phyloP scores from a whole-genome alignment of 2,113 vertebrate genomes.

The Heterotilapia buettikoferi region DNA sequence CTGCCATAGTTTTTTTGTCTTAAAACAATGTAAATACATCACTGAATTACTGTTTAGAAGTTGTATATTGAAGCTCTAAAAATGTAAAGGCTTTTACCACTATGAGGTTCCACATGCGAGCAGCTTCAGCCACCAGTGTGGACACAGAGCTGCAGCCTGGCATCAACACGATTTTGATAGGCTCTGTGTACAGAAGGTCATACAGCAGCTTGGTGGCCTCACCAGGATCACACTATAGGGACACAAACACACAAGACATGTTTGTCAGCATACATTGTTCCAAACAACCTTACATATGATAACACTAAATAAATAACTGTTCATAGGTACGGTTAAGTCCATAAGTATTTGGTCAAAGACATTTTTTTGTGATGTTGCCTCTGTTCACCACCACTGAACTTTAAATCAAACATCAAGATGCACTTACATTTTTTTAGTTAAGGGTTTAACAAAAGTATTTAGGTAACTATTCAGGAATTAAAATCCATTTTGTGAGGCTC shows the following conservation, averaged over 20 bases:
- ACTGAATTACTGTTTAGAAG: neutral
- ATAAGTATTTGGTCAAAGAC: neutral
- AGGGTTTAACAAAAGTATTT: neutral
- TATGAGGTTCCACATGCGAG: slow-evolving; percentile 95
- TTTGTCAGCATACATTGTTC: neutral
- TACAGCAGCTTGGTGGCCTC: slow-evolving; percentile 90
- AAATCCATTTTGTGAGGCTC: neutral
- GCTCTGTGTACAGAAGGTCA: slow-evolving; percentile 88
- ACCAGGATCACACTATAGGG: slow-evolving; percentile 84
- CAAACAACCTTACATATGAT: neutral
- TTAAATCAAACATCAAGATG: neutral
- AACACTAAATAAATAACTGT: neutral
- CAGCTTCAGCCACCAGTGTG: slow-evolving; percentile 86
- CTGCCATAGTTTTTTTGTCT: neutral
- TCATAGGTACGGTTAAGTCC: neutral
- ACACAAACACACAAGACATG: neutral
- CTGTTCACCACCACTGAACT: neutral
- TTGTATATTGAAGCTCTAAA: neutral
- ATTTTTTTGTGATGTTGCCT: neutral
- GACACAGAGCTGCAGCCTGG: slow-evolving; percentile 89
- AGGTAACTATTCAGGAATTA: neutral
- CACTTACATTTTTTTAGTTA: neutral
- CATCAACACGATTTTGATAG: slow-evolving; percentile 91
- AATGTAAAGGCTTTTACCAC: slow-evolving; percentile 71
- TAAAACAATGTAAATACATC: neutral